phyloP scores from a whole-genome alignment of 1,140 invertebrate genomes.

The Lepidurus apus region DNA sequence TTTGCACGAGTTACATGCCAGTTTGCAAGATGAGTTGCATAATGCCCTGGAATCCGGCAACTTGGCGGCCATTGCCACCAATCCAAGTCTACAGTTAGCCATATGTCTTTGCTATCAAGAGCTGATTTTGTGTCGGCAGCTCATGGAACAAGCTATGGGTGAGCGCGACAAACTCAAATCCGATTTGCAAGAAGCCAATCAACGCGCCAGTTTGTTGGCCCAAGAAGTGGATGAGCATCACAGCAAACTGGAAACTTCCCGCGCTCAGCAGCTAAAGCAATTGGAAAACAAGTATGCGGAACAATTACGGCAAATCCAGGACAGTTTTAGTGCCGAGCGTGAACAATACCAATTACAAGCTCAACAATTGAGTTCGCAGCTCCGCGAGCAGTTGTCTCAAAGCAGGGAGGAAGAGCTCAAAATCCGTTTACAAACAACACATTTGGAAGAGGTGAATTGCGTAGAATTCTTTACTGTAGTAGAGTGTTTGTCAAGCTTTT shows the following conservation, averaged over 20 bases:
- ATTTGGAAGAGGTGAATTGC: constrained; percentile 45
- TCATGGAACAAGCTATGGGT: constrained; percentile 58
- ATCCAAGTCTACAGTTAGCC: background rate
- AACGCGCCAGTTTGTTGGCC: constrained; percentile 67
- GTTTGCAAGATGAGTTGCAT: constrained; percentile 67
- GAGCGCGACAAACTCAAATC: constrained; percentile 68
- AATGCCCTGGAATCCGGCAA: constrained; percentile 38
- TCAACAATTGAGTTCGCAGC: constrained; percentile 35
- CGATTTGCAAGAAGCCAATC: constrained; percentile 73
- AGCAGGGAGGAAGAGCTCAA: constrained; percentile 52
- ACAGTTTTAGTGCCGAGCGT: constrained; percentile 60
- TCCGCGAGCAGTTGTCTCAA: constrained; percentile 31
- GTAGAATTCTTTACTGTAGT: background rate
- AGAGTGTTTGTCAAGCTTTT: constrained; percentile 7
- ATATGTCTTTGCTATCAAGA: background rate
- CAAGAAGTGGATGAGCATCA: constrained; percentile 87
- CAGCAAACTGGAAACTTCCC: constrained; percentile 64
- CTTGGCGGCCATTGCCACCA: constrained; percentile 25
- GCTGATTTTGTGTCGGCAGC: constrained; percentile 40
- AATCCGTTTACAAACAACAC: constrained; percentile 50
- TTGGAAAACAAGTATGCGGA: constrained; percentile 71
- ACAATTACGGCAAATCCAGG: constrained; percentile 60
- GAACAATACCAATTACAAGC: constrained; percentile 55
- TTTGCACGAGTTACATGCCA: constrained; percentile 60
- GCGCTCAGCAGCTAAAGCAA: constrained; percentile 55